Percentiles rank a stretch among this genome's conserved stretches.
These are phyloP conservation scores for Trichogramma pretiosum DNA, from an alignment of 1,140 invertebrate species.

Conservation along the genomic window DNA sequence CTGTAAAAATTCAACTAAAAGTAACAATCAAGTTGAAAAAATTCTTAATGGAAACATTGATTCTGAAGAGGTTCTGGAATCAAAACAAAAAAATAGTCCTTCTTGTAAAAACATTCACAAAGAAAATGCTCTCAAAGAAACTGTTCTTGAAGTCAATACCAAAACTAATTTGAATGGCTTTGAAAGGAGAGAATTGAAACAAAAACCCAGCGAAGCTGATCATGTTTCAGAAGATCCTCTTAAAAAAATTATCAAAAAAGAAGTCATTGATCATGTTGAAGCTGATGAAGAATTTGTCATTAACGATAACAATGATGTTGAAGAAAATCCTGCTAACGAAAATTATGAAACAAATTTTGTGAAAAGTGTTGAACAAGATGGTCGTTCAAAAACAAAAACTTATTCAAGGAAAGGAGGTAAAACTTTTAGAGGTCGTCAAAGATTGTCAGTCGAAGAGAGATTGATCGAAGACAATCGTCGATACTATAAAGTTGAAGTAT, in stretches of 20 bases:
- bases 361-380: conserved; percentile 9
- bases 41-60: conserved; percentile 13
- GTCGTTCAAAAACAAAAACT: conserved; percentile 18
- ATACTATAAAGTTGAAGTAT: conserved; percentile 66
- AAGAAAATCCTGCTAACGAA: not conserved
- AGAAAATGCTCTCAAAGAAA: conserved; percentile 7
- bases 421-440: conserved; percentile 36
- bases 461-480: conserved; percentile 53
- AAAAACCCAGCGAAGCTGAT: conserved; percentile 1
- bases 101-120: conserved; percentile 2
- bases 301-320: conserved; percentile 16
- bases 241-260: not conserved
- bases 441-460: conserved; percentile 50
- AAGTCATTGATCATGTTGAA: conserved; percentile 7
- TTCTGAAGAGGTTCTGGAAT: not conserved
- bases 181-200: conserved; percentile 6
- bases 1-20: conserved; percentile 10
- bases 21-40: conserved; percentile 1
- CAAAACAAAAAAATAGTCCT: conserved; percentile 10
- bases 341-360: conserved; percentile 11
- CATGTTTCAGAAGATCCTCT: too few relatives aligned
- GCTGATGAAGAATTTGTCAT: conserved; percentile 15
- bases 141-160: conserved; percentile 2
- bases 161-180: conserved; percentile 16
- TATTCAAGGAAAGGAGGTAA: conserved; percentile 29